Evolutionary conservation across 1,140 invertebrate species (phyloP), one percentile per base, ranked within the genome.

Genomic region (Nilaparvata lugens): DNA sequence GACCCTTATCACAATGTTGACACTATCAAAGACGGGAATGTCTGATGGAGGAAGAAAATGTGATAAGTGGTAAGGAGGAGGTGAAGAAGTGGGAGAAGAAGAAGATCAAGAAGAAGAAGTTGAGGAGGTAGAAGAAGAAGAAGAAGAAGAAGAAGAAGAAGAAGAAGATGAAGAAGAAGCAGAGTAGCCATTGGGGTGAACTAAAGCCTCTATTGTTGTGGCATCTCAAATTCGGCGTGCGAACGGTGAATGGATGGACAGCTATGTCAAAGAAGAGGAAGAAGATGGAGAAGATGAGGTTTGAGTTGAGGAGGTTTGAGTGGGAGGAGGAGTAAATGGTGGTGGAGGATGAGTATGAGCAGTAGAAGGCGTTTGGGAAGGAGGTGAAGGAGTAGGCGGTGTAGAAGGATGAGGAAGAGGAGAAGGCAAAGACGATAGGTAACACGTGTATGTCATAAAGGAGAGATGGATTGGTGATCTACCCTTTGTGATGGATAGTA

Each of bases 81-180:
- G 11, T 55, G 38, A 16, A 9, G 9, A 28, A 9, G 28, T 28
- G 28, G 28, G 9, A 9, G 28, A 9, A 28, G 28, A 28, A 28
- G 18, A 16, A 28, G 23, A 31, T 25, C 6, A 31, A 16, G 16
- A 31, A 35, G 38, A 28, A 25, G 19, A 55, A 35, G 18, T 25
- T 25, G 53, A 31, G 11, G 28, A 35, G 13, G 28, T 9, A 52
- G 51, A 60, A 58, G 64, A 61, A 57, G 42, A 51, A 53, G 42
- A 40, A 60, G 43, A 61, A 42, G 63, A 61, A 63, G 62, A 65
- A 67, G 45, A 62, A 64, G 31, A 42, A 38, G 38, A 63, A 48
- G 61, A 61, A 35, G 59, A 60, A 60, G 56, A 62, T 57, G 28
- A 28, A 28, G 28, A 28, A 28, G 28, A 28, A 28, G 9, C 3